phyloP scores from a whole-genome alignment of 2,797 vertebrate species.

The Coccyzus lansbergi region DNA sequence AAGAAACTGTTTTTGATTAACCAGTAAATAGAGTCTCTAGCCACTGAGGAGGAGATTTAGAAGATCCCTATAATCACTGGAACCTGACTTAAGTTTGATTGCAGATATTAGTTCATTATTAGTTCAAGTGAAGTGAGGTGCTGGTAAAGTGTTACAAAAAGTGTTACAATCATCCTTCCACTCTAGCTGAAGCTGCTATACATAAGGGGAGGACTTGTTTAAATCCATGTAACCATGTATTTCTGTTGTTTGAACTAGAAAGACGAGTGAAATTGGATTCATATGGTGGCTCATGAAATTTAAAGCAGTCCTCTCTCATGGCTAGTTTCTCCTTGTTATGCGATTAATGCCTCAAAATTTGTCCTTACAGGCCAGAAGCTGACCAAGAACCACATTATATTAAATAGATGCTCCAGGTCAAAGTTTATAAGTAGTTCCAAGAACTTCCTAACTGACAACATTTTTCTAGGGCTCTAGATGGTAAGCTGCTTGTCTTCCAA shows the following conservation, averaged over 20 bases:
- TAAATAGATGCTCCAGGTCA: background rate
- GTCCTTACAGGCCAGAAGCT: background rate
- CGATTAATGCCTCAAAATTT: background rate
- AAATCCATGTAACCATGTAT: background rate
- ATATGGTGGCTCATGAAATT: constrained; percentile 23
- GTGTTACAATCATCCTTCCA: constrained; percentile 39
- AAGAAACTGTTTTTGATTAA: constrained; percentile 74
- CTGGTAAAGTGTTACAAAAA: constrained; percentile 19
- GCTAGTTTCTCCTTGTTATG: constrained; percentile 1
- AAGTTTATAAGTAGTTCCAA: background rate
- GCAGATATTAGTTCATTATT: constrained; percentile 66
- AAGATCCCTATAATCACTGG: constrained; percentile 77
- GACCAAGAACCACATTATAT: background rate
- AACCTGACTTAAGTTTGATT: constrained; percentile 71
- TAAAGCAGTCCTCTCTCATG: constrained; percentile 5
- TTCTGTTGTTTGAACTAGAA: constrained; percentile 55
- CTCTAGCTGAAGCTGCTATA: constrained; percentile 13
- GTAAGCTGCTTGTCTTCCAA: constrained; percentile 31
- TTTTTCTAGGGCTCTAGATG: constrained; percentile 18
- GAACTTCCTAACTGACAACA: background rate
- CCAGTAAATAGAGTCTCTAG: constrained; percentile 64
- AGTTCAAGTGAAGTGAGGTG: constrained; percentile 22
- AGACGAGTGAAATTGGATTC: constrained; percentile 60
- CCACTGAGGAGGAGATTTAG: constrained; percentile 68
- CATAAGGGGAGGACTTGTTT: constrained; percentile 14